A percentile compares a stretch with the other conserved stretches of the same genome.
These are phyloP conservation scores for Calycopis cecrops DNA, from an alignment of 1,140 invertebrate species.

Conservation along the genomic window DNA sequence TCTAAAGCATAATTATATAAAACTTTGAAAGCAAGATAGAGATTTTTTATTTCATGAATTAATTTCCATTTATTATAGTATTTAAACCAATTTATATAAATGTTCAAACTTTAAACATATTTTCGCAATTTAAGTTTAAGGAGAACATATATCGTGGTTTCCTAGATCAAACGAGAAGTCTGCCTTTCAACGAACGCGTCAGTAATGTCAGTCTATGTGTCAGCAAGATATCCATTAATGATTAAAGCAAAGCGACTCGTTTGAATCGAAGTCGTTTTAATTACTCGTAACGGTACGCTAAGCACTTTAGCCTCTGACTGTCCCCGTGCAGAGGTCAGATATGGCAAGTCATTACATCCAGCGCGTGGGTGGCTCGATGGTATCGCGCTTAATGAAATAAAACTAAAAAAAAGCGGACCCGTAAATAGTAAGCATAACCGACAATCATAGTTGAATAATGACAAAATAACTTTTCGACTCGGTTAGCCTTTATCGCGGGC, in stretches of 20 bases:
- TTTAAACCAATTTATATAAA: too few species aligned
- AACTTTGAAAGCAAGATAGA: too few species aligned
- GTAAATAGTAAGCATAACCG: conserved; percentile 31
- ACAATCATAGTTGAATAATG: conserved; percentile 16
- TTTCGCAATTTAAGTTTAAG: too few species aligned
- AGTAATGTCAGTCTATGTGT: too few species aligned
- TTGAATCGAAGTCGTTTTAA: not conserved
- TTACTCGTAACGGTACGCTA: conserved; percentile 34
- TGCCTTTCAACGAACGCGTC: too few species aligned
- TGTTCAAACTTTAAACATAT: too few species aligned
- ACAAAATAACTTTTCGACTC: not conserved
- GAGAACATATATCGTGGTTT: too few species aligned
- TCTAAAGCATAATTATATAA: too few species aligned
- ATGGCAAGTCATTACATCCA: conserved; percentile 64
- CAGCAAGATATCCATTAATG: not conserved
- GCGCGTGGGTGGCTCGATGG: conserved; percentile 63
- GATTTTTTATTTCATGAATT: too few species aligned
- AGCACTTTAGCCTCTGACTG: conserved; percentile 36
- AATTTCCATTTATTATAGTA: too few species aligned
- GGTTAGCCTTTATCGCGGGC: not conserved
- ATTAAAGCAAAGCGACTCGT: not conserved
- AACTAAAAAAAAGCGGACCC: conserved; percentile 44
- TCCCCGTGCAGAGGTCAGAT: conserved; percentile 50
- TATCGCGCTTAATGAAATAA: conserved; percentile 70
- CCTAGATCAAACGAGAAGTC: too few species aligned